Conservation (phyloP, 2,797 vertebrate species). For the Delichon dasypus region DNA sequence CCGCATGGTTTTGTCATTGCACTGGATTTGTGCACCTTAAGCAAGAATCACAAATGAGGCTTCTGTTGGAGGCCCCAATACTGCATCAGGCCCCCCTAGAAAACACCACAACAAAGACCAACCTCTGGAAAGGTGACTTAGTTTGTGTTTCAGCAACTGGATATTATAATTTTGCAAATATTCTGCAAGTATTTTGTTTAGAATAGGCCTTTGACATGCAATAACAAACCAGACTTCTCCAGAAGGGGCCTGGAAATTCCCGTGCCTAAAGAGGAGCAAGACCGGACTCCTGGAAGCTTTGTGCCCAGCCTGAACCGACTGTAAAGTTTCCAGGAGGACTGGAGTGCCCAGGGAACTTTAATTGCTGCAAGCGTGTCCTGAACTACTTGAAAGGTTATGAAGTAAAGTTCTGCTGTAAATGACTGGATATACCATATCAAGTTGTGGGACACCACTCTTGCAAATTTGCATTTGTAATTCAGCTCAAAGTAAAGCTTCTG, state of each 20-base stretch:
- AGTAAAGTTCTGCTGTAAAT: not conserved
- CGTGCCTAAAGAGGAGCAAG: not conserved
- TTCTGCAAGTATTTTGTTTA: not conserved
- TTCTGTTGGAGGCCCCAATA: not conserved
- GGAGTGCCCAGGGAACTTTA: not conserved
- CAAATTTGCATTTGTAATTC: not conserved
- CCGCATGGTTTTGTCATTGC: not conserved
- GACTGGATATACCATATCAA: rapidly evolving
- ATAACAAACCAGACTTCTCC: not conserved
- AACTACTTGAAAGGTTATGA: not conserved
- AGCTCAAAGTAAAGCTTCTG: not conserved
- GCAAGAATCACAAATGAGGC: not conserved
- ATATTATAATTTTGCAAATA: not conserved
- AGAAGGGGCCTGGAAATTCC: not conserved
- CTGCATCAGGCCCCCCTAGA: not conserved
- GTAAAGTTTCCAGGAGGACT: not conserved
- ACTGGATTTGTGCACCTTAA: not conserved
- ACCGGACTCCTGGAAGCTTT: not conserved
- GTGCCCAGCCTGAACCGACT: not conserved
- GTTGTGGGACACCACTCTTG: not conserved
- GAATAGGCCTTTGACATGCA: not conserved
- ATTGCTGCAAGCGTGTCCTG: not conserved
- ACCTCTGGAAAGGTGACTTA: not conserved
- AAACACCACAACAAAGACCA: not conserved
- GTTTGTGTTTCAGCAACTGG: not conserved